Evolutionary conservation across 2,888 invertebrate species (phyloP), one percentile per base, ranked within the genome.

Genomic region (Mythimna ferrago): DNA sequence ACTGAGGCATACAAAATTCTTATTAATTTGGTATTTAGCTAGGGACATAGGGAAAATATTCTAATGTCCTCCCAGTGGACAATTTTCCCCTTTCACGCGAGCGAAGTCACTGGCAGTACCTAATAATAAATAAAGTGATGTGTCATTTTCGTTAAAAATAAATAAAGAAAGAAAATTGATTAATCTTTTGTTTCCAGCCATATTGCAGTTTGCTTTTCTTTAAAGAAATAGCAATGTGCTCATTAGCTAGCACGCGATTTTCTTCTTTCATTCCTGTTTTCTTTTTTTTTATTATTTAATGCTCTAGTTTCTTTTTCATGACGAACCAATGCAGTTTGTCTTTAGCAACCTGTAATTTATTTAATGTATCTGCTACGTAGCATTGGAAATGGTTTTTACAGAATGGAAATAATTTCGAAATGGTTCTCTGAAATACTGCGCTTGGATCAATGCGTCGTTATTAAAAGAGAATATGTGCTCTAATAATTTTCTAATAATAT

Each of bases 241-340:
- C 64, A 74, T 73, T 80, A 80, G n/a, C 16, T 26, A n/a, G 26
- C 67, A 73, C 67, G 80, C 80, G 53, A 77, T 41, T 78, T 75
- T 41, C 38, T 48, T 63, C 19, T 26, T 78, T 62, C 3, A 53
- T 57, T 75, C 38, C 44, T 48, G 11, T 44, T 44, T 14, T 44
- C 10, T 41, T 41, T 41, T 35, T 41, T 44, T 4, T 41, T 41
- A 35, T 58, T n/a, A n/a, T 76, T 41, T 9, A 72, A 58, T 68
- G 54, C 26, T 74, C 9, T 2, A 11, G 16, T 44, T 60, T 54
- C 0, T 60, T 76, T 60, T 53, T 14, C 2, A 44, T 11, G n/a
- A 21, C 32, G 54, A 68, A 48, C 11, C 48, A 58, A n/a, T 60
- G n/a, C 26, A 16, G 26, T n/a, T 21, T 48, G 53, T 61, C 60